A percentile compares a stretch with the other conserved stretches of the same genome.
phyloP scores from a whole-genome alignment of 2,797 vertebrate genomes.

The Valencia hispanica region DNA sequence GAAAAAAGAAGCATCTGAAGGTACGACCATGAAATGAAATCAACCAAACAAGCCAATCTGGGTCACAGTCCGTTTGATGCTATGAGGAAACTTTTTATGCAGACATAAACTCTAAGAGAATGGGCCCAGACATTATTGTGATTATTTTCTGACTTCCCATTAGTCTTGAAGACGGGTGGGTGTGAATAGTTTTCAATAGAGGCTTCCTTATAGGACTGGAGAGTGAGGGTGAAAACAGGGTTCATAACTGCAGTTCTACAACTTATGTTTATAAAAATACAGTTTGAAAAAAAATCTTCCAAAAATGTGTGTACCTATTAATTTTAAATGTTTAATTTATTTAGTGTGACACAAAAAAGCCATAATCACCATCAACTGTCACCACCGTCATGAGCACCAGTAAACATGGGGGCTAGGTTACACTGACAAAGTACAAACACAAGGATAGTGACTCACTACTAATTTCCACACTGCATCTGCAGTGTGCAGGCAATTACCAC shows the following conservation, averaged over 20 bases:
- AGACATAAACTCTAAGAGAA: slow-evolving; percentile 40
- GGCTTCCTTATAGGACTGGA: slow-evolving; percentile 27
- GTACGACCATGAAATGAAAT: slow-evolving; percentile 30
- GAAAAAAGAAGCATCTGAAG: slow-evolving; percentile 4
- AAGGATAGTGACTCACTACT: slow-evolving; percentile 11
- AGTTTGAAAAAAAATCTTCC: background rate
- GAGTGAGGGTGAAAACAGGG: slow-evolving; percentile 27
- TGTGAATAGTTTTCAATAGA: slow-evolving; percentile 37
- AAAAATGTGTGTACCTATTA: background rate
- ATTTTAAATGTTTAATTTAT: background rate
- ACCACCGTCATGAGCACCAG: slow-evolving; percentile 15
- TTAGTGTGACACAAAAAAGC: background rate
- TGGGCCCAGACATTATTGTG: slow-evolving; percentile 24
- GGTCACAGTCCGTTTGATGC: slow-evolving; percentile 42
- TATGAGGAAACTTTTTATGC: slow-evolving; percentile 20
- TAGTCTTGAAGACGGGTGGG: slow-evolving; percentile 39
- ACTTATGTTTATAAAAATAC: background rate
- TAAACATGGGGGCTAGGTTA: slow-evolving; percentile 11
- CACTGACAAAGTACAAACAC: background rate
- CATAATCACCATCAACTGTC: background rate
- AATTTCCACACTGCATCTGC: slow-evolving; percentile 19
- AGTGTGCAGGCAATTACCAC: slow-evolving; percentile 53
- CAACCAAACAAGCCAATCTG: slow-evolving; percentile 32
- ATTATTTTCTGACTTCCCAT: slow-evolving; percentile 35
- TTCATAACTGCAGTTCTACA: slow-evolving; percentile 7